phyloP scores from a whole-genome alignment of 2,888 invertebrate genomes.

The Syritta pipiens region DNA sequence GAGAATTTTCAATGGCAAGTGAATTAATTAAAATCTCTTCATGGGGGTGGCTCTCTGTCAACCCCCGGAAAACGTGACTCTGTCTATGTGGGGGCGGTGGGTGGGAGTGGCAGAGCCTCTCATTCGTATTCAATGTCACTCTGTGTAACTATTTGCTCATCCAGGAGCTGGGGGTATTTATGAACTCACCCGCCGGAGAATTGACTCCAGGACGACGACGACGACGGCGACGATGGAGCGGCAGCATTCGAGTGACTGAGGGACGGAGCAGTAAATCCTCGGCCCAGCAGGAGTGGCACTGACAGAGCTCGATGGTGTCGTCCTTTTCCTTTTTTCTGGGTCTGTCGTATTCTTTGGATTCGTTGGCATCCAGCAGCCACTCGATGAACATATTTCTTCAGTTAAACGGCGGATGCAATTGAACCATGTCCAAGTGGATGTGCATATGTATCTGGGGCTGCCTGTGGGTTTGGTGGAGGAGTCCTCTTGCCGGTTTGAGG shows the following conservation, averaged over 20 bases:
- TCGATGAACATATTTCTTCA: constrained; percentile 64
- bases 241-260: constrained; percentile 46
- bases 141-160: constrained; percentile 55
- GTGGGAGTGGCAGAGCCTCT: constrained; percentile 41
- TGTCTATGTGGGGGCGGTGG: constrained; percentile 4
- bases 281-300: constrained; percentile 54
- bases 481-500: constrained; percentile 42
- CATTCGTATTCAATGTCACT: constrained; percentile 64
- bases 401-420: constrained; percentile 65
- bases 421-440: constrained; percentile 62
- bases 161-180: constrained; percentile 40
- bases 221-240: constrained; percentile 35
- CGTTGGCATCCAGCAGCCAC: constrained; percentile 60
- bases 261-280: constrained; percentile 56
- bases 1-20: constrained; percentile 40
- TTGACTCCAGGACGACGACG: constrained; percentile 47
- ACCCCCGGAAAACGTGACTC: constrained; percentile 25
- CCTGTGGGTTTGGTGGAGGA: constrained; percentile 5
- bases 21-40: constrained; percentile 63
- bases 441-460: constrained; percentile 36
- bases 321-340: background rate
- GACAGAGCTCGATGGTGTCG: constrained; percentile 43
- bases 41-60: constrained; percentile 1
- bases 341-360: background rate
- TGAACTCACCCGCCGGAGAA: constrained; percentile 45